A percentile compares a stretch with the other conserved stretches of the same genome.
Evolutionary conservation across 2,797 vertebrate species (phyloP).

Genomic region (Microctenopoma stevenorrisi): DNA sequence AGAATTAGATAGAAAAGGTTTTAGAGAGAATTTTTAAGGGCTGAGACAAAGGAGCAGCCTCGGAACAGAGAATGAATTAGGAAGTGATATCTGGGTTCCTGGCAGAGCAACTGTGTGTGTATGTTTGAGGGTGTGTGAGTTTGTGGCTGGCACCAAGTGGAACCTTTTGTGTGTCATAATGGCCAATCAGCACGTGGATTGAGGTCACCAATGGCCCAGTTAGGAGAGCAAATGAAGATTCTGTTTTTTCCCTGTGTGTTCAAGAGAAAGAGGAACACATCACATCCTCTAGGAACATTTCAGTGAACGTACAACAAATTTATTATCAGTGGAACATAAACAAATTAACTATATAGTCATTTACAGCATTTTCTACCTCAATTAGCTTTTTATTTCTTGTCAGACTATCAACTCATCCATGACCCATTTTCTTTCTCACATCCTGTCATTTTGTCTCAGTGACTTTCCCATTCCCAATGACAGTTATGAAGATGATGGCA

Average conservation of each 20-base stretch:
- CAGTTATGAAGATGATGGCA: constrained; percentile 39
- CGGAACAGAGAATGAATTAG: constrained; percentile 54
- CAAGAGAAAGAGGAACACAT: constrained; percentile 3
- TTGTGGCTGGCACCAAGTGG: constrained; percentile 62
- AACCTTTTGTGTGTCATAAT: constrained; percentile 65
- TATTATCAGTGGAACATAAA: constrained; percentile 16
- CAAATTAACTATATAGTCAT: constrained; percentile 3
- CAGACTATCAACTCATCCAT: constrained; percentile 12
- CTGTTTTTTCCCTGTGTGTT: constrained; percentile 43
- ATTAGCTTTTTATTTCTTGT: constrained; percentile 3
- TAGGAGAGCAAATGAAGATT: constrained; percentile 50
- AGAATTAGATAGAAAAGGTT: constrained; percentile 18
- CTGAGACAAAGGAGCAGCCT: constrained; percentile 22
- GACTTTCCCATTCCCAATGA: constrained; percentile 23
- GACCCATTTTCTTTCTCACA: constrained; percentile 42
- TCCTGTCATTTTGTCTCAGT: constrained; percentile 38
- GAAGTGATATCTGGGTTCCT: constrained; percentile 54
- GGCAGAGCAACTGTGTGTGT: constrained; percentile 43
- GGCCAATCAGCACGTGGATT: constrained; percentile 71
- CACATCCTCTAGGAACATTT: constrained; percentile 15
- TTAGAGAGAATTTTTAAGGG: constrained; percentile 9
- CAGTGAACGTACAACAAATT: constrained; percentile 18
- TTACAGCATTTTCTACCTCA: not conserved
- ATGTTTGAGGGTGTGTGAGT: constrained; percentile 31
- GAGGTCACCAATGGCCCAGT: constrained; percentile 68